A percentile compares a stretch with the other conserved stretches of the same genome.
phyloP scores from a whole-genome alignment of 1,140 invertebrate species.

The Sarcophaga bullata region DNA sequence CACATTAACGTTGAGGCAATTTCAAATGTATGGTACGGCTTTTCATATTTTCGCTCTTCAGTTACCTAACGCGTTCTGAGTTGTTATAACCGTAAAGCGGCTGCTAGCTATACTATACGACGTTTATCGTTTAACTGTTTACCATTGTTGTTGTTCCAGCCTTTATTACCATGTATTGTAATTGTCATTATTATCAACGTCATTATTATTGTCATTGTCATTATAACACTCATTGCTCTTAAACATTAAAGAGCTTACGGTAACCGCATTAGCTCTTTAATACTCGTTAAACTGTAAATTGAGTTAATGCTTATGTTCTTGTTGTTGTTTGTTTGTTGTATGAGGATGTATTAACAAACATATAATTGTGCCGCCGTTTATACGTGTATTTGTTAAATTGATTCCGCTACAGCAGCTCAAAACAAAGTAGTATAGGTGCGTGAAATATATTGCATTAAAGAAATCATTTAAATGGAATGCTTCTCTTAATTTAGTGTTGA shows the following conservation, averaged over 20 bases:
- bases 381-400: no score
- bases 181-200: background rate
- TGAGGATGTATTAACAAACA: background rate
- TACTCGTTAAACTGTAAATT: conserved; percentile 22
- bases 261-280: conserved; percentile 6
- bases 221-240: no score
- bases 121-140: background rate
- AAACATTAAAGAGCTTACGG: background rate
- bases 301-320: background rate
- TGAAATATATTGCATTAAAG: no score
- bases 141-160: no score
- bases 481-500: no score
- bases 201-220: no score
- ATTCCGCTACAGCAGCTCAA: no score
- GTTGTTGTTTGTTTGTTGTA: background rate
- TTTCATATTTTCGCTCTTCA: conserved; percentile 36
- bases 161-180: background rate
- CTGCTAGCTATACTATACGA: background rate
- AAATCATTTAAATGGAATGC: no score
- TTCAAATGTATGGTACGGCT: conserved; percentile 36
- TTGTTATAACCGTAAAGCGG: conserved; percentile 40
- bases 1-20: conserved; percentile 22
- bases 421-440: no score
- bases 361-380: no score
- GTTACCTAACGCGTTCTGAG: conserved; percentile 39